phyloP scores from a whole-genome alignment of 2,113 vertebrate species.

The Archilochus colubris region DNA sequence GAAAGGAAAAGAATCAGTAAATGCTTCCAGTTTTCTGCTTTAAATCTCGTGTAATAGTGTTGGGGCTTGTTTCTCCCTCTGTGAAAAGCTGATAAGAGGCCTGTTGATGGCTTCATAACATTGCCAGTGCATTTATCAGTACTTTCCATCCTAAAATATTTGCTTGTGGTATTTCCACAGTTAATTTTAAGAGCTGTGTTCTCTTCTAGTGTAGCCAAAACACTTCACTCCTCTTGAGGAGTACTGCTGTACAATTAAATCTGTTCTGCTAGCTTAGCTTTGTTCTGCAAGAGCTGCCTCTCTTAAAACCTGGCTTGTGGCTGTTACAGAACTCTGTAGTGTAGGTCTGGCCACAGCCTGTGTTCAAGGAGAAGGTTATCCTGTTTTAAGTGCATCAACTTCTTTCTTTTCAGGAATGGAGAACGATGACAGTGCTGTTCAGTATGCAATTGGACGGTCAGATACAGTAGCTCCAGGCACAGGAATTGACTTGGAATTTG shows the following conservation, averaged over 20 bases:
- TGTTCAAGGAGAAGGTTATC: background rate
- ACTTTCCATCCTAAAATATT: rapidly evolving
- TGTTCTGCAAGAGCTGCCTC: background rate
- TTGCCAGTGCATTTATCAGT: background rate
- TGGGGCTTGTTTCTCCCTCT: background rate
- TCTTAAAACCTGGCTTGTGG: background rate
- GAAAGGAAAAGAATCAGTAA: background rate
- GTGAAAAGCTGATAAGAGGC: background rate
- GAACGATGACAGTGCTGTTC: conserved; percentile 94
- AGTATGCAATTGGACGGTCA: conserved; percentile 96
- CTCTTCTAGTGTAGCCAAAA: background rate
- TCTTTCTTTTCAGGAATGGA: conserved; percentile 88
- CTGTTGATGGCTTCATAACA: background rate
- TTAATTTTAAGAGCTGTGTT: background rate
- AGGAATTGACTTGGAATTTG: conserved; percentile 96
- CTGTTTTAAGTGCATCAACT: background rate
- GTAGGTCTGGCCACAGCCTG: background rate
- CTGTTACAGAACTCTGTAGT: background rate
- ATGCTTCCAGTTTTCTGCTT: background rate
- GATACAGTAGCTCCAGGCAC: conserved; percentile 96
- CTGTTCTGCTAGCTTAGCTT: background rate
- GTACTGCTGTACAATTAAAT: background rate
- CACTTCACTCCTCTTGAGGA: rapidly evolving
- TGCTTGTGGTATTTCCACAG: background rate
- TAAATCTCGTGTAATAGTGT: background rate